These are phyloP conservation scores for Atherix ibis DNA, from an alignment of 2,888 invertebrate genomes.

Conservation along the genomic window DNA sequence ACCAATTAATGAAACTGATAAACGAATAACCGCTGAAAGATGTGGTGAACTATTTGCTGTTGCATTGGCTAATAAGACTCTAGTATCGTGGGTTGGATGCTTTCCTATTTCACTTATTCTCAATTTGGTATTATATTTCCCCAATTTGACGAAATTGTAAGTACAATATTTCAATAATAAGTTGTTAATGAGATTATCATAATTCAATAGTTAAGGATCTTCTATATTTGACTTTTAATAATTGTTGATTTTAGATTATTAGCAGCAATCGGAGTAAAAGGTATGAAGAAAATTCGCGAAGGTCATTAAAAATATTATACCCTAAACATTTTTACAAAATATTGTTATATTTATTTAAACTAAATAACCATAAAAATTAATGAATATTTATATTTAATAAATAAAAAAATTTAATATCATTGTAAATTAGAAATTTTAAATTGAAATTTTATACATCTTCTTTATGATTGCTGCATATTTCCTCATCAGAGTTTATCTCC, in stretches of 20 bases:
- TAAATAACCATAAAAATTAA: too few species aligned
- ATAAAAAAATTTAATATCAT: too few species aligned
- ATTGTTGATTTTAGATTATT: constrained; percentile 6
- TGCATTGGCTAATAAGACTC: constrained; percentile 40
- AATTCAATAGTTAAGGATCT: too few species aligned
- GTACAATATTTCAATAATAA: constrained; percentile 15
- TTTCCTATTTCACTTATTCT: constrained; percentile 44
- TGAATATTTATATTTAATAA: too few species aligned
- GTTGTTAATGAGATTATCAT: too few species aligned
- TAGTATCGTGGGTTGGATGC: constrained; percentile 53
- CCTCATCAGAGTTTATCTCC: too few species aligned
- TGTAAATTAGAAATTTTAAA: too few species aligned
- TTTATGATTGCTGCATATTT: too few species aligned
- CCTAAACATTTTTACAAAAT: too few species aligned
- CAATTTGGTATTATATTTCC: constrained; percentile 45
- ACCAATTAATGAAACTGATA: constrained; percentile 31
- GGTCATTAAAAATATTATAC: constrained; percentile 5
- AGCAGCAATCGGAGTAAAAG: constrained; percentile 4
- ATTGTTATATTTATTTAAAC: too few species aligned
- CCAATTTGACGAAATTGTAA: constrained; percentile 35
- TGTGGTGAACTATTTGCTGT: constrained; percentile 42
- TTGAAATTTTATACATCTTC: too few species aligned
- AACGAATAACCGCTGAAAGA: constrained; percentile 37
- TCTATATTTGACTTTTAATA: too few species aligned
- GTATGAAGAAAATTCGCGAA: constrained; percentile 12